Conservation (phyloP, 2,888 invertebrate genomes). For the Cinara cedri region DNA sequence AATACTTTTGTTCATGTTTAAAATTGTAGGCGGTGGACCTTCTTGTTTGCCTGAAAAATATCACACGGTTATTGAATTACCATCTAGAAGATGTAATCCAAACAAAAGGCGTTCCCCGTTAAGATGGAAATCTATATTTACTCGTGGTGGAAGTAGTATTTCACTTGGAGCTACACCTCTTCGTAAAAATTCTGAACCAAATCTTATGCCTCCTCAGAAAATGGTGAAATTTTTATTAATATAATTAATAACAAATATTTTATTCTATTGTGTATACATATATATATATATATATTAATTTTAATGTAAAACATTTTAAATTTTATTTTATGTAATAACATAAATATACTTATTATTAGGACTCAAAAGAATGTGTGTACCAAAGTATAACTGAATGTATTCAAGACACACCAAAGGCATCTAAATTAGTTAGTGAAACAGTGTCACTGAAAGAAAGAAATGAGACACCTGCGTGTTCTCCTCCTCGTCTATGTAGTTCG, state of each 20-base stretch:
- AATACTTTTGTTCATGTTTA: no score
- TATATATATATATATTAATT: no score
- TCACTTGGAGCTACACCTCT: constrained; percentile 48
- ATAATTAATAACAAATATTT: neutral
- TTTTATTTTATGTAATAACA: neutral
- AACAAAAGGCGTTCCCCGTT: constrained; percentile 76
- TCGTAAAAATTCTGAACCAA: constrained; percentile 59
- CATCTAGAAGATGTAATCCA: constrained; percentile 70
- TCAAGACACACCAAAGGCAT: constrained; percentile 58
- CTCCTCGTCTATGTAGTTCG: constrained; percentile 61
- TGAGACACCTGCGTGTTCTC: constrained; percentile 60
- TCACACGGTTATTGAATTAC: constrained; percentile 91
- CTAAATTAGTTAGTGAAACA: constrained; percentile 58
- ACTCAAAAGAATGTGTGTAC: constrained; percentile 18
- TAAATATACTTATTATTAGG: neutral
- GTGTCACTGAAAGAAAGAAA: constrained; percentile 50
- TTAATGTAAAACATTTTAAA: neutral
- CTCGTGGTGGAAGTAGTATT: constrained; percentile 58
- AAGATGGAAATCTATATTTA: constrained; percentile 82
- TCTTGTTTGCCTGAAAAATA: constrained; percentile 78
- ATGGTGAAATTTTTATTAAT: constrained; percentile 38
- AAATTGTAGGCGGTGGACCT: constrained; percentile 71
- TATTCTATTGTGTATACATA: no score
- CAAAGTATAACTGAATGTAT: constrained; percentile 30
- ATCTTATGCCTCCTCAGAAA: constrained; percentile 55